Evolutionary conservation across 2,888 invertebrate species (phyloP).

Genomic region (Andrena hattorfiana): DNA sequence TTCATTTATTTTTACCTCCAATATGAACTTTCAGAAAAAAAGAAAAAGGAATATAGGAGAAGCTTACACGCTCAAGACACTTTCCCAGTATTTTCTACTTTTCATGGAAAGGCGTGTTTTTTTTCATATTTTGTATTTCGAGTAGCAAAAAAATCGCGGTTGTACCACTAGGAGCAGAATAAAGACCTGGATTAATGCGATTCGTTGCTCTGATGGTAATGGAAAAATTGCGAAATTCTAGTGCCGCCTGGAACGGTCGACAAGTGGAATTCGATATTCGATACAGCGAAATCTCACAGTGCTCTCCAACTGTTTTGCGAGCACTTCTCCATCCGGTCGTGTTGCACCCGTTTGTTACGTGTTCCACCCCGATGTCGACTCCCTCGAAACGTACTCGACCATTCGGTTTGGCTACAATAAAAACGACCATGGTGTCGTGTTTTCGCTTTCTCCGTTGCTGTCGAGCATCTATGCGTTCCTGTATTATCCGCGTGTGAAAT

Average conservation of each 20-base stretch:
- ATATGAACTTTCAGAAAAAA: no score
- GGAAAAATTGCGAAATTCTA: conserved; percentile 61
- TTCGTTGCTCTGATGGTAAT: conserved; percentile 25
- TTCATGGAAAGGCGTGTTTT: no score
- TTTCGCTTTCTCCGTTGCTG: conserved; percentile 3
- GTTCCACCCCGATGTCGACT: conserved; percentile 31
- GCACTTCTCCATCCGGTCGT: conserved; percentile 52
- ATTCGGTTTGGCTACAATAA: conserved; percentile 37
- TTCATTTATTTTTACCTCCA: no score
- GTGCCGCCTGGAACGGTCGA: conserved; percentile 44
- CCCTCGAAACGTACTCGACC: conserved; percentile 24
- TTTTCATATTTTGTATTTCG: no score
- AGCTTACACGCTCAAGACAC: no score
- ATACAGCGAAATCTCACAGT: conserved; percentile 27
- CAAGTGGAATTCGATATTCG: conserved; percentile 64
- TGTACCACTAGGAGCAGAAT: not conserved
- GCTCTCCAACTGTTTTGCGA: conserved; percentile 68
- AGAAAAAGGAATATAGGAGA: no score
- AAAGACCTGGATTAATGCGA: conserved; percentile 17
- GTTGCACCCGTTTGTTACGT: conserved; percentile 56
- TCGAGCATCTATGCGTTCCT: not conserved
- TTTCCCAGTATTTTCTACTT: no score
- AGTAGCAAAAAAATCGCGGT: no score
- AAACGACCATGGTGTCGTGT: conserved; percentile 31
- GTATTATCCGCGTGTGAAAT: not conserved